Conservation (phyloP, 2,888 invertebrate species). For the Aethes cnicana region DNA sequence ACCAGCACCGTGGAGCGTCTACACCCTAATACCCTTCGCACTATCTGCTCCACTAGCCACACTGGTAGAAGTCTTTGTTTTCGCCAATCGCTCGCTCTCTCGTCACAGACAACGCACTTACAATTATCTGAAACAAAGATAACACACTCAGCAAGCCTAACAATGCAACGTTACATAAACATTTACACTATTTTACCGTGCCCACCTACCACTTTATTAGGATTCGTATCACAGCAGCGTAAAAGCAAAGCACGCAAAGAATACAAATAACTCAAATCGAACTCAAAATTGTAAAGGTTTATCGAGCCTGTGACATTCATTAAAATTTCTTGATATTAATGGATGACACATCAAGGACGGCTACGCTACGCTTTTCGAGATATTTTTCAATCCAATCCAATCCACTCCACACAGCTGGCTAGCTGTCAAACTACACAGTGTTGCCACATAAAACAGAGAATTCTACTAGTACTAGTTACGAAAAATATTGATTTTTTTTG, state of each 20-base stretch:
- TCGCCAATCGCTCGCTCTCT: slow-evolving; percentile 23
- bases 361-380: slow-evolving; percentile 56
- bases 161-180: slow-evolving; percentile 79
- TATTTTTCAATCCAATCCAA: slow-evolving; percentile 78
- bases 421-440: slow-evolving; percentile 66
- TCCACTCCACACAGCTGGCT: slow-evolving; percentile 74
- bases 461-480: slow-evolving; percentile 14
- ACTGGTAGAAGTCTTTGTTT: background rate
- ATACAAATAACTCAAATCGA: slow-evolving; percentile 32
- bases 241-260: background rate
- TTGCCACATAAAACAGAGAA: slow-evolving; percentile 50
- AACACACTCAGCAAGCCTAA: slow-evolving; percentile 63
- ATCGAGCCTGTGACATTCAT: slow-evolving; percentile 58
- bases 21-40: slow-evolving; percentile 46
- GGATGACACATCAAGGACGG: slow-evolving; percentile 80
- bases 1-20: slow-evolving; percentile 54
- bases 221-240: slow-evolving; percentile 4
- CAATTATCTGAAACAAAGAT: slow-evolving; percentile 75
- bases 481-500: slow-evolving; percentile 12
- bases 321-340: slow-evolving; percentile 61
- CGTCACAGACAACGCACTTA: slow-evolving; percentile 52
- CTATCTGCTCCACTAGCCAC: slow-evolving; percentile 36
- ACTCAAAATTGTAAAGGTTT: slow-evolving; percentile 40
- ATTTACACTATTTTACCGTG: slow-evolving; percentile 63
- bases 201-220: slow-evolving; percentile 53